Evolutionary conservation across 2,888 invertebrate species (phyloP).

Genomic region (Phaonia tiefii): DNA sequence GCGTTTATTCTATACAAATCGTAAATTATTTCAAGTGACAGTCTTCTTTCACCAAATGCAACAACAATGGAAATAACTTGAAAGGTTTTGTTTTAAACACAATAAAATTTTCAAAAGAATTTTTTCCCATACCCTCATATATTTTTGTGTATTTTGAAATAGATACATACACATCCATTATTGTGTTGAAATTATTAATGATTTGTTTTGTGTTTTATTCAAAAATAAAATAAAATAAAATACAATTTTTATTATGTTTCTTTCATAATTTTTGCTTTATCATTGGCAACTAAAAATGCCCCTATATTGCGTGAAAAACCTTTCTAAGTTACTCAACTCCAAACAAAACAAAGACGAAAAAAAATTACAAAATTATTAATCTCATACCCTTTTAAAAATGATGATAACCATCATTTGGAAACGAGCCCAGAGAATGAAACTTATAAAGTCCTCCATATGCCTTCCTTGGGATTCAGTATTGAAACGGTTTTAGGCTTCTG

Average conservation of each 20-base stretch:
- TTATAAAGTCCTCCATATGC: too few relatives aligned
- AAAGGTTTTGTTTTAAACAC: too few relatives aligned
- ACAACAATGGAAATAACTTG: neutral
- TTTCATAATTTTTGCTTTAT: constrained; percentile 31
- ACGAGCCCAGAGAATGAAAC: neutral
- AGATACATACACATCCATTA: neutral
- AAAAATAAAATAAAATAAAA: neutral
- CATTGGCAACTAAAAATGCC: constrained; percentile 42
- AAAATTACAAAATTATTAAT: constrained; percentile 43
- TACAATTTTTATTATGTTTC: neutral
- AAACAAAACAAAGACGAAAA: too few relatives aligned
- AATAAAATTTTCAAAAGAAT: neutral
- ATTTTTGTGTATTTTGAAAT: neutral
- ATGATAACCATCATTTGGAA: constrained; percentile 51
- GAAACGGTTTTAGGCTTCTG: constrained; percentile 15
- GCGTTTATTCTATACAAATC: neutral
- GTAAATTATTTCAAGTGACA: constrained; percentile 20
- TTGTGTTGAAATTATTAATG: constrained; percentile 6
- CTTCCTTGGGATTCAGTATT: constrained; percentile 3
- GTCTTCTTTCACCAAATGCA: neutral
- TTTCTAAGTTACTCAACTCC: too few relatives aligned
- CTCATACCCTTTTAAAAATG: constrained; percentile 60
- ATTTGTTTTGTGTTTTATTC: neutral
- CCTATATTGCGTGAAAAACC: constrained; percentile 20
- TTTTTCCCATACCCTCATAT: neutral